Evolutionary conservation across 1,140 invertebrate species (phyloP), one percentile per base, ranked within the genome.

Genomic region (Bathynomus jamesi): DNA sequence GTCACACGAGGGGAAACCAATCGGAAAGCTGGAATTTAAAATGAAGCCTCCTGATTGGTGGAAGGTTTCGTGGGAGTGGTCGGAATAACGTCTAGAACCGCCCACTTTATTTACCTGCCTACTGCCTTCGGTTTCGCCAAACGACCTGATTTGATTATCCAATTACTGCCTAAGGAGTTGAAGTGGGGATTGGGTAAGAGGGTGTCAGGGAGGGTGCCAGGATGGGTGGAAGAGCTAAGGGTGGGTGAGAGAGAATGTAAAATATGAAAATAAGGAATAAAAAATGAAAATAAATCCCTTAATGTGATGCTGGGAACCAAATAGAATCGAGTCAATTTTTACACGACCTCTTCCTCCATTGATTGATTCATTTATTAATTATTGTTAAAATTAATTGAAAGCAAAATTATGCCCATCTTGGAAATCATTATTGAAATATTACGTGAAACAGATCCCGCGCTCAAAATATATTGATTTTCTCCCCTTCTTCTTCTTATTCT

Each of bases 71-170:
- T 3, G 65, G 31, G 71, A 28, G 32, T n/a, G 7, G 17, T 40
- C 17, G 7, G 17, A 40, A 17, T 8, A 40, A 8, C 5, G 61
- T 21, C 8, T 11, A 27, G 61, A 62, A 62, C 61, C 61, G 61
- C 61, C 61, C 25, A 40, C 17, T 40, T 62, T 62, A 21, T 62
- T 62, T 62, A 62, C 17, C 25, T 62, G 17, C 61, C 25, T 21
- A 21, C 25, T 62, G 8, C 61, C 5, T 62, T 62, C 61, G 21
- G 7, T 28, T 64, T 27, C 25, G 17, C 28, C 13, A 27, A 74
- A 74, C 68, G 69, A 68, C 69, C 61, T 67, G 32, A 70, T 61
- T 67, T 74, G 67, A 74, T 74, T 70, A 74, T 70, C 67, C 60
- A 74, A 74, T 70, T 74, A 70, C 70, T 28, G 67, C 31, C 68